These are phyloP conservation scores for Erannis defoliaria DNA, from an alignment of 2,888 invertebrate genomes.

Conservation along the genomic window DNA sequence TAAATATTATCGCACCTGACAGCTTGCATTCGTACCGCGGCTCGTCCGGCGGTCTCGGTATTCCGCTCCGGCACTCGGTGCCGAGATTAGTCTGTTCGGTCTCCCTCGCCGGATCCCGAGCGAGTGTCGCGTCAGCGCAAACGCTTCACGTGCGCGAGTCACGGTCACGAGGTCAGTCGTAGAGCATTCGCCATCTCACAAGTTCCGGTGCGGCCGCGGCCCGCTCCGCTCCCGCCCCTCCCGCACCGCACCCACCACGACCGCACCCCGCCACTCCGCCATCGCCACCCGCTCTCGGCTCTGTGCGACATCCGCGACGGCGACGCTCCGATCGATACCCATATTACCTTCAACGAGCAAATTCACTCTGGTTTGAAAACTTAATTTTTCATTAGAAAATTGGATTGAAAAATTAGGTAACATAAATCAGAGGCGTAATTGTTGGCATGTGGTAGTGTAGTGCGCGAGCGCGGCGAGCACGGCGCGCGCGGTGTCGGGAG, in stretches of 20 bases:
- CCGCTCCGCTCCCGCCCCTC: conserved; percentile 39
- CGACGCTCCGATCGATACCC: conserved; percentile 43
- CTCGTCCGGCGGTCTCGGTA: conserved; percentile 80
- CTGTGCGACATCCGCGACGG: conserved; percentile 47
- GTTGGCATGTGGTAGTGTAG: conserved; percentile 33
- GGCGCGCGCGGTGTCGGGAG: conserved; percentile 26
- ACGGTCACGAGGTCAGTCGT: conserved; percentile 84
- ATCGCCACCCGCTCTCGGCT: conserved; percentile 51
- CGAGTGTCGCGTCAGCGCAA: conserved; percentile 69
- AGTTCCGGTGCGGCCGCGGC: conserved; percentile 81
- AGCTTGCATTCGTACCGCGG: conserved; percentile 83
- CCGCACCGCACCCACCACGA: conserved; percentile 34
- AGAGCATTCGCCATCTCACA: conserved; percentile 86
- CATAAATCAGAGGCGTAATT: conserved; percentile 35
- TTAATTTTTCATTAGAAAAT: conserved; percentile 21
- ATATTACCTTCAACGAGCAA: conserved; percentile 40
- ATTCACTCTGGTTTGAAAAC: conserved; percentile 43
- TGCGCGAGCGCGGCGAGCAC: conserved; percentile 36
- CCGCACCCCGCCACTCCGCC: conserved; percentile 52
- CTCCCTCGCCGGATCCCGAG: conserved; percentile 72
- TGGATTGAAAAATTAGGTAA: conserved; percentile 21
- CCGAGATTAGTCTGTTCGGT: conserved; percentile 69
- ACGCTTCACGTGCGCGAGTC: conserved; percentile 71
- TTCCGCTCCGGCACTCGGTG: conserved; percentile 72
- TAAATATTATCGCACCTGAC: conserved; percentile 80